Evolutionary conservation across 2,888 invertebrate genomes (phyloP).

Genomic region (Neria commutata): DNA sequence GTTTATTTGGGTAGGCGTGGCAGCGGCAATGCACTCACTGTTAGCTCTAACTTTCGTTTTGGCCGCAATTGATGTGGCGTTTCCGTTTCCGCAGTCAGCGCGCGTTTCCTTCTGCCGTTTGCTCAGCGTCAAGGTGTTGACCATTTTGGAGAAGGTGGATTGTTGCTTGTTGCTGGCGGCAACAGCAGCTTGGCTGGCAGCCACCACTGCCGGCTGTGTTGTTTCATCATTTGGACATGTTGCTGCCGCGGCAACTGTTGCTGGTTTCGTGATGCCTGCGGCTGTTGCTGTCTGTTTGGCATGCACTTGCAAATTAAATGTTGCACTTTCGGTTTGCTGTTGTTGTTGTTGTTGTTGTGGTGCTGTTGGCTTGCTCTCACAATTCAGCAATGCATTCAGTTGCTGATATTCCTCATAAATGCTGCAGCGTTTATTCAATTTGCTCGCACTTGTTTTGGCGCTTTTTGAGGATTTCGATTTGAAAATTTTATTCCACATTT

Average conservation of each 20-base stretch:
- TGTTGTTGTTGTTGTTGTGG: conserved; percentile 8
- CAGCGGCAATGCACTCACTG: conserved; percentile 4
- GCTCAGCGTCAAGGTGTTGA: conserved; percentile 54
- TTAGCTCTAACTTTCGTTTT: conserved; percentile 22
- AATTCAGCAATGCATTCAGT: conserved; percentile 42
- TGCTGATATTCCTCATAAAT: conserved; percentile 56
- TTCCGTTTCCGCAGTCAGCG: conserved; percentile 24
- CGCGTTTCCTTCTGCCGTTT: conserved; percentile 28
- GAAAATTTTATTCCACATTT: conserved; percentile 62
- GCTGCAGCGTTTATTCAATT: conserved; percentile 51
- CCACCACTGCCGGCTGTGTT: conserved; percentile 10
- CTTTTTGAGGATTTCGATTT: conserved; percentile 56
- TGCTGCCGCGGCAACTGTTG: conserved; percentile 7
- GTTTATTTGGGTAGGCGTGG: neutral
- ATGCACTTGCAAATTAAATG: no score
- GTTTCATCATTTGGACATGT: conserved; percentile 54
- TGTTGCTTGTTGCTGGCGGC: conserved; percentile 22
- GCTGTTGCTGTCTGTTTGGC: conserved; percentile 26
- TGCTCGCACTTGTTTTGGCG: conserved; percentile 33
- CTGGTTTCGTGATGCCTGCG: conserved; percentile 21
- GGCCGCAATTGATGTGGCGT: conserved; percentile 19
- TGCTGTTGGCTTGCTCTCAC: conserved; percentile 25
- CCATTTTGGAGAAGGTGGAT: conserved; percentile 46
- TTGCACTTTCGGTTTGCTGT: conserved; percentile 6
- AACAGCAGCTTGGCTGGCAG: conserved; percentile 8